These are phyloP conservation scores for Lepus timidus DNA, from an alignment of 2,113 vertebrate genomes.

Conservation along the genomic window DNA sequence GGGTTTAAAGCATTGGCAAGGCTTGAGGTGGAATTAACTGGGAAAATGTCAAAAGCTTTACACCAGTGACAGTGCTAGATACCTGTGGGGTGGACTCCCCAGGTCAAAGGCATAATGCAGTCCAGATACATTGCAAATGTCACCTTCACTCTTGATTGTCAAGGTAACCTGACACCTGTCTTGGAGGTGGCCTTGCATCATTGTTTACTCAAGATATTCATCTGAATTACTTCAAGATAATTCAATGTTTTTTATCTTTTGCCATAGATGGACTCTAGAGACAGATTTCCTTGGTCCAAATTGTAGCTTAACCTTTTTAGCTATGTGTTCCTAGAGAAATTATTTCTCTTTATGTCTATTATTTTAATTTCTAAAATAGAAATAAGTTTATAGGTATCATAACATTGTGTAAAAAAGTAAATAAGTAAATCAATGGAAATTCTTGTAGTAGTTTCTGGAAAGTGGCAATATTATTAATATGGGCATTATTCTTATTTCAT, in stretches of 20 bases:
- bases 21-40: not conserved
- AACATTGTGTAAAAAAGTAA: not conserved
- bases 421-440: not conserved
- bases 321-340: not conserved
- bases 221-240: not conserved
- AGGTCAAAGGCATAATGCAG: not conserved
- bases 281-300: not conserved
- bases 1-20: not conserved
- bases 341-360: not conserved
- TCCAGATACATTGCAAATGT: not conserved
- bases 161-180: not conserved
- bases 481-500: not conserved
- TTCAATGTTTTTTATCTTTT: not conserved
- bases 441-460: not conserved
- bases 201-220: too few relatives aligned
- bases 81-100: not conserved
- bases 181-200: too few relatives aligned
- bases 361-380: conserved; percentile 17
- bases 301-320: not conserved
- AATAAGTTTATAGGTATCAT: not conserved
- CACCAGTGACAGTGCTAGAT: not conserved
- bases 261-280: not conserved
- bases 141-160: not conserved
- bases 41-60: not conserved
- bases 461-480: not conserved